Base-by-base conservation (phyloP, 2,797 vertebrate genomes). In the Gephyroberyx darwinii region DNA sequence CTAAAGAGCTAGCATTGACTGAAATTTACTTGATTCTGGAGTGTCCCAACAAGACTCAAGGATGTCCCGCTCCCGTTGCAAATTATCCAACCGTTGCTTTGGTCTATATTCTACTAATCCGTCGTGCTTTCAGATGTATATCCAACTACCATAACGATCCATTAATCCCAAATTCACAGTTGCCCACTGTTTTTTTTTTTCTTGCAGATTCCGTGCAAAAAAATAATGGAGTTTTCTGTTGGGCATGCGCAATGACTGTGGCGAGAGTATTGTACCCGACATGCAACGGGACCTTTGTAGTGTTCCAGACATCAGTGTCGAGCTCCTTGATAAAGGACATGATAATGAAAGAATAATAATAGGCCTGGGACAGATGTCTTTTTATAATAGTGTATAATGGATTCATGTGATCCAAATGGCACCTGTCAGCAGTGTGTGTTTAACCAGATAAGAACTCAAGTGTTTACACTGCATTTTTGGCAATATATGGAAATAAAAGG, bases 161-260 rank as follows among this genome's bases (percentile, higher is more conserved):
- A 76, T 91, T 90, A 92, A 92, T 93, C 90, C 91, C 76, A 84
- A 89, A 88, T 93, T 92, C 92, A 92, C 93, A 92, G 89, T 94
- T 94, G 84, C 80, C 76, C 87, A 85, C 83, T 83, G 83, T 84
- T 78, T 90, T 89, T 90, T 89, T 91, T 88, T 86, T 87, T 92
- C 86, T 92, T 88, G 90, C 88, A 91, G 91, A 94, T 93, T 93
- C 92, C 91, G 89, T 93, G 91, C 89, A 92, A 94, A 95, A 95
- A 96, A 95, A 96, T 94, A 95, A 96, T 96, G 95, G 95, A 95
- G 95, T 95, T 95, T 94, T 95, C 91, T 92, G 90, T 82, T 82
- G 90, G 70, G 93, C 96, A 94, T 95, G 96, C 95, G 94, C 93
- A 93, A 1, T 90, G 2, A 3, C 22, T 1, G 58, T 72, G 64